These are phyloP conservation scores for Clarias platycephalus DNA, from an alignment of 2,797 vertebrate species.

Conservation along the genomic window DNA sequence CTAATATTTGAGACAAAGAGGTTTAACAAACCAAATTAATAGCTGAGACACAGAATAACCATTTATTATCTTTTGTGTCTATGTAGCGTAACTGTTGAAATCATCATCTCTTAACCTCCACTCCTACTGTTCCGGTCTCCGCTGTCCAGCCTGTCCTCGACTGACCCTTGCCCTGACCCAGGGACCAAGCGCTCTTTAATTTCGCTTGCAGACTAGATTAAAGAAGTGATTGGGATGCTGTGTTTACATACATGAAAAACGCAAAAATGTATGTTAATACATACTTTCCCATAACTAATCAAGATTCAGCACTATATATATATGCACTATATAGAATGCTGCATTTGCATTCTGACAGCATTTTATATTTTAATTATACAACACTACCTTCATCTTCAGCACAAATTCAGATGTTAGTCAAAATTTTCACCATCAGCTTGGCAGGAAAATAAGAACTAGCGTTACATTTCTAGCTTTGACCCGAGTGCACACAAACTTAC, in stretches of 20 bases:
- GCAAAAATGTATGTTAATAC: not conserved
- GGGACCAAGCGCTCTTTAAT: slow-evolving; percentile 53
- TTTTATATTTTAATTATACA: not conserved
- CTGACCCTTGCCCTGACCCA: slow-evolving; percentile 39
- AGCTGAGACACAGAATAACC: not conserved
- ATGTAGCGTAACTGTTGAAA: not conserved
- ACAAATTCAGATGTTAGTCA: not conserved
- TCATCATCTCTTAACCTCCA: not conserved
- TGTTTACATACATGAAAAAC: slow-evolving; percentile 79
- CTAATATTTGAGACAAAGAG: slow-evolving; percentile 4
- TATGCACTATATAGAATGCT: too few relatives aligned
- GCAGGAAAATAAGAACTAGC: slow-evolving; percentile 52
- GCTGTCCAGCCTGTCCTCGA: slow-evolving; percentile 20
- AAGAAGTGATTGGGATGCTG: slow-evolving; percentile 83
- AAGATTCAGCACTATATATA: not conserved
- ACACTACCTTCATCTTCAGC: not conserved
- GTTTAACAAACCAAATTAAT: not conserved
- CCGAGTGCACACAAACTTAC: not conserved
- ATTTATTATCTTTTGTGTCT: not conserved
- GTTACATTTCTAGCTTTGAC: not conserved
- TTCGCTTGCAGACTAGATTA: slow-evolving; percentile 79
- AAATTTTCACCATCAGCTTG: not conserved
- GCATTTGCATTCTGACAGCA: not conserved
- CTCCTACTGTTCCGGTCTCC: slow-evolving; percentile 16
- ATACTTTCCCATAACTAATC: not conserved